Evolutionary conservation across 2,797 vertebrate genomes (phyloP), one percentile per base, ranked within the genome.

Genomic region (Enteromius viviparus): DNA sequence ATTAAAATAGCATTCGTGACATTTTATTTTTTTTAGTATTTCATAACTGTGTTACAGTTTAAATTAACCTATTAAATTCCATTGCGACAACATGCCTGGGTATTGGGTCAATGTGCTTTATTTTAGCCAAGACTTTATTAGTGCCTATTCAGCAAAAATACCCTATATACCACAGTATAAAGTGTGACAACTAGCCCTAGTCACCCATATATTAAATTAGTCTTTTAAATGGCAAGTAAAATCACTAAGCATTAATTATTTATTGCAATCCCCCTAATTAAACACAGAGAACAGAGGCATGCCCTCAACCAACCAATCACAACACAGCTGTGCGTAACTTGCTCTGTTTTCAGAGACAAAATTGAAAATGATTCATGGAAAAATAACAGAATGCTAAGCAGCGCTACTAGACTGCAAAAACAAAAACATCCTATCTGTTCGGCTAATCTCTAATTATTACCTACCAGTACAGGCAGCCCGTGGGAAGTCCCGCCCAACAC

Each of bases 391-490:
- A 26, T 10, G 47, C 34, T 11, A 26, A 40, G 32, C 23, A 29
- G 32, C 9, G 47, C 47, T 66, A 37, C 60, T 10, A 81, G 29
- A 53, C 34, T 8, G 69, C 47, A 68, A 80, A 72, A 78, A 65
- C 55, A 68, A 53, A 58, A 60, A 17, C 77, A 74, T 65, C 23
- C 77, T 11, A 53, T 76, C 80, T 9, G 26, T 69, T 64, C 66
- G 76, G 78, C 55, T 80, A 72, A 78, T 69, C 85, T 77, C 78
- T 81, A 70, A 55, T 76, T 84, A 77, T 80, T 81, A 77, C 37
- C 69, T 51, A 51, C 76, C 81, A 66, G 71, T 90, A 94, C 93
- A 91, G 89, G 92, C 90, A 71, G 89, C 84, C 86, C 62, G 2
- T 82, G 6, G 21, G 9, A 45, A 55, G 87, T 68, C 91, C 94